A percentile compares a stretch with the other conserved stretches of the same genome.
These are phyloP conservation scores for Aix galericulata DNA, from an alignment of 2,113 vertebrate species.

Conservation along the genomic window DNA sequence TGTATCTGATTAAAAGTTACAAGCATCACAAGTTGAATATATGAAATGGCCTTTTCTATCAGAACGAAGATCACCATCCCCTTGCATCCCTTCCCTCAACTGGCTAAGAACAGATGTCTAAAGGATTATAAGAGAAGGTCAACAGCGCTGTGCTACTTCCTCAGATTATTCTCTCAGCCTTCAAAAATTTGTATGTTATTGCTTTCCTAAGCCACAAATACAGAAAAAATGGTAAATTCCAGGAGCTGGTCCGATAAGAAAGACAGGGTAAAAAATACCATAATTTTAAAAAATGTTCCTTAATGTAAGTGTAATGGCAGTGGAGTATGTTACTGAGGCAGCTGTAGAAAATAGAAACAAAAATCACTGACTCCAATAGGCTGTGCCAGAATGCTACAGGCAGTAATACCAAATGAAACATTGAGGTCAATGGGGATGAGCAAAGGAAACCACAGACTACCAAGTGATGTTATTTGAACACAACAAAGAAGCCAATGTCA, in stretches of 20 bases:
- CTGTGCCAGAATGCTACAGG: conserved; percentile 32
- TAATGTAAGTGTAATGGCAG: neutral
- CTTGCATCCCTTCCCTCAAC: neutral
- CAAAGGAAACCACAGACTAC: neutral
- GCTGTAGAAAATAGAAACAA: conserved; percentile 32
- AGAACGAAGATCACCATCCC: neutral
- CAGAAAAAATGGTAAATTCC: neutral
- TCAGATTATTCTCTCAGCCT: neutral
- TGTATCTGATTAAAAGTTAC: neutral
- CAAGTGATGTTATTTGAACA: neutral
- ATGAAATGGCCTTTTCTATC: neutral
- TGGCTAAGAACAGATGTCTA: neutral
- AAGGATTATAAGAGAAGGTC: neutral
- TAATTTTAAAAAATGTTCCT: neutral
- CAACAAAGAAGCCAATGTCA: neutral
- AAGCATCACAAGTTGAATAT: neutral
- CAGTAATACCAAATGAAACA: conserved; percentile 40
- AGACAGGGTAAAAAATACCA: neutral
- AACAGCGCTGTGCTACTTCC: neutral
- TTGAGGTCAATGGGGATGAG: conserved; percentile 25
- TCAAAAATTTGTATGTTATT: neutral
- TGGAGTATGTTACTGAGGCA: neutral
- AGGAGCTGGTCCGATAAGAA: neutral
- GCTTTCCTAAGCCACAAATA: neutral
- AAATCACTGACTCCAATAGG: neutral